Evolutionary conservation across 1,140 invertebrate species (phyloP).

Genomic region (Lethrus apterus): DNA sequence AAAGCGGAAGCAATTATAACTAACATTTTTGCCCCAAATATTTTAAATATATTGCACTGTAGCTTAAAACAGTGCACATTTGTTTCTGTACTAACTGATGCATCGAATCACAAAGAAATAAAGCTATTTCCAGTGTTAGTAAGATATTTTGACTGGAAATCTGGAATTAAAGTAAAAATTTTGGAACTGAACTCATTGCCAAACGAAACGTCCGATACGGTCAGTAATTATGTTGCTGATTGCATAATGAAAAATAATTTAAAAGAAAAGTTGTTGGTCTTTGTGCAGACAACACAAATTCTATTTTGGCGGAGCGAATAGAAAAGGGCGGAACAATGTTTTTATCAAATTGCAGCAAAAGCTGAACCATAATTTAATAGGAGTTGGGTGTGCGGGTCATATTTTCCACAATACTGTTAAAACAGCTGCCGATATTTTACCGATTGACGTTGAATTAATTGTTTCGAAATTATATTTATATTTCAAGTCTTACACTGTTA

Average conservation of each 20-base stretch:
- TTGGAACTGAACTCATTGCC: constrained; percentile 8
- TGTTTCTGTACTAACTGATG: not conserved
- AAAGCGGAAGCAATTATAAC: constrained; percentile 14
- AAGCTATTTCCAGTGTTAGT: not conserved
- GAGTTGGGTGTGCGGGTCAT: constrained; percentile 6
- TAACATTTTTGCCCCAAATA: constrained; percentile 12
- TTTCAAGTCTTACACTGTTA: constrained; percentile 9
- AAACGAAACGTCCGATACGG: constrained; percentile 7
- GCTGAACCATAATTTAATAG: not conserved
- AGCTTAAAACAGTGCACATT: too few species aligned
- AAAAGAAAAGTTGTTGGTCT: constrained; percentile 27
- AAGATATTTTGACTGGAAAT: constrained; percentile 2
- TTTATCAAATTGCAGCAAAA: constrained; percentile 8
- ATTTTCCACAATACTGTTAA: constrained; percentile 11
- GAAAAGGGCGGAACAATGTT: constrained; percentile 15
- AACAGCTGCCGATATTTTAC: constrained; percentile 8
- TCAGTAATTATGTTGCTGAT: constrained; percentile 14
- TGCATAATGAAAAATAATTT: constrained; percentile 4
- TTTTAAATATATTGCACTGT: too few species aligned
- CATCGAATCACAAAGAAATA: not conserved
- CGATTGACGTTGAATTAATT: constrained; percentile 10
- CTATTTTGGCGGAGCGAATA: constrained; percentile 29
- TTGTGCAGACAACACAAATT: constrained; percentile 33
- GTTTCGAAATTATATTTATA: constrained; percentile 9
- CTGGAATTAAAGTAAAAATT: constrained; percentile 13